Percentiles rank a stretch among this genome's conserved stretches.
Evolutionary conservation across 1,140 invertebrate species (phyloP).

Genomic region (Andricus grossulariae): DNA sequence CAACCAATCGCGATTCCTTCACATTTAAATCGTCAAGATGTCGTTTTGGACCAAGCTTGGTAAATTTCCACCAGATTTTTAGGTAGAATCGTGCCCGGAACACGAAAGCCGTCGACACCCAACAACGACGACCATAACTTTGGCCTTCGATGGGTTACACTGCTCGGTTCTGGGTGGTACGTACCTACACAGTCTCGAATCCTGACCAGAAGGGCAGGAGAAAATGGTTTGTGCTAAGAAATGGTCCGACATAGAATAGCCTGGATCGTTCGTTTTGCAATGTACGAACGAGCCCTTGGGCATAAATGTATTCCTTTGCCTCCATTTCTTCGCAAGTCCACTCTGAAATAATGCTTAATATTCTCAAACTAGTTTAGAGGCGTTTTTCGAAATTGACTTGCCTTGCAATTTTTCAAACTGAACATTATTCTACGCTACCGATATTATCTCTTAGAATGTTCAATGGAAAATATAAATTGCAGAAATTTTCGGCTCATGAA

Average conservation of each 20-base stretch:
- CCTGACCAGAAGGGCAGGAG: not conserved
- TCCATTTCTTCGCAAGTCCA: not conserved
- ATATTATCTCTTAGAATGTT: no score
- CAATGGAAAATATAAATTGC: no score
- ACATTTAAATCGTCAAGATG: constrained; percentile 40
- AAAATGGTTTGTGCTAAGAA: constrained; percentile 11
- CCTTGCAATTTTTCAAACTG: no score
- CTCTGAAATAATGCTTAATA: not conserved
- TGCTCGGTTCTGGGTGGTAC: not conserved
- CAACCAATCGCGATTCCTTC: constrained; percentile 39
- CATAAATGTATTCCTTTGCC: not conserved
- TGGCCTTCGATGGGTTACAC: constrained; percentile 13
- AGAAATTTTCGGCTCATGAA: no score
- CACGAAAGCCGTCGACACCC: constrained; percentile 35
- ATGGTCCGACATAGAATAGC: constrained; percentile 6
- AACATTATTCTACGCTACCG: no score
- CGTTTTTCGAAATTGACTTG: no score
- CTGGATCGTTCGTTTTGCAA: not conserved
- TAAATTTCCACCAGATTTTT: not conserved
- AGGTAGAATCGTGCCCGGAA: constrained; percentile 11
- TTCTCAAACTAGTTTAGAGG: not conserved
- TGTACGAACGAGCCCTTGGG: not conserved
- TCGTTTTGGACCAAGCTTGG: constrained; percentile 23
- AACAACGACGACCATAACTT: constrained; percentile 16
- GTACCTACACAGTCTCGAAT: not conserved